These are phyloP conservation scores for Phengaris arion DNA, from an alignment of 2,888 invertebrate genomes.

Conservation along the genomic window DNA sequence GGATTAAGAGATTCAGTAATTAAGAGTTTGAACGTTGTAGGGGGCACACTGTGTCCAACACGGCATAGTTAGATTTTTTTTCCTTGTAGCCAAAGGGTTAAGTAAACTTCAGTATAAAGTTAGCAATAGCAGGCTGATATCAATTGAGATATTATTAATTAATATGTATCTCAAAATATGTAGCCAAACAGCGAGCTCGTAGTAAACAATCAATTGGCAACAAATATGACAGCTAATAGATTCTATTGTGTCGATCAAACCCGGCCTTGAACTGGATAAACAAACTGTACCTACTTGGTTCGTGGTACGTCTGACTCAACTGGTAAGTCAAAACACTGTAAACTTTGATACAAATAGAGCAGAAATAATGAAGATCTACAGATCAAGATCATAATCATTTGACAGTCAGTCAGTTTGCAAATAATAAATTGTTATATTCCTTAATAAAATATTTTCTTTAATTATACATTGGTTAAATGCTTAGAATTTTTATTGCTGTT, in stretches of 20 bases:
- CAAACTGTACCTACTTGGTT: constrained; percentile 13
- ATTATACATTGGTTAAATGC: no score
- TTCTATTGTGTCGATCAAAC: constrained; percentile 44
- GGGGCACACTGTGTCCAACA: no score
- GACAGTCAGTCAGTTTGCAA: no score
- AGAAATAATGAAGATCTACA: neutral
- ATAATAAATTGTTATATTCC: no score
- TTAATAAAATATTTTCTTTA: no score
- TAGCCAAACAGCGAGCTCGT: constrained; percentile 23
- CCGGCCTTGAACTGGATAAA: constrained; percentile 46
- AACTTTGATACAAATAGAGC: neutral
- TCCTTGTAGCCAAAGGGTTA: no score
- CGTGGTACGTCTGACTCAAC: neutral
- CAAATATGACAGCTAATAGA: constrained; percentile 39
- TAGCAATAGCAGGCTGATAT: neutral
- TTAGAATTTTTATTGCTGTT: no score
- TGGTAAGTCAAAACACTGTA: constrained; percentile 9
- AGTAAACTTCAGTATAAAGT: no score
- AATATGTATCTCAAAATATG: neutral
- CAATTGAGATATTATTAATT: constrained; percentile 7
- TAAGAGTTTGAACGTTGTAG: no score
- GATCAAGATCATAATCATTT: neutral
- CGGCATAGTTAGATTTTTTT: no score
- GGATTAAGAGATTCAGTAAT: no score
- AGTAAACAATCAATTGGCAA: constrained; percentile 32